Base-by-base conservation (phyloP, 2,113 vertebrate species). In the Zosterops hypoxanthus region DNA sequence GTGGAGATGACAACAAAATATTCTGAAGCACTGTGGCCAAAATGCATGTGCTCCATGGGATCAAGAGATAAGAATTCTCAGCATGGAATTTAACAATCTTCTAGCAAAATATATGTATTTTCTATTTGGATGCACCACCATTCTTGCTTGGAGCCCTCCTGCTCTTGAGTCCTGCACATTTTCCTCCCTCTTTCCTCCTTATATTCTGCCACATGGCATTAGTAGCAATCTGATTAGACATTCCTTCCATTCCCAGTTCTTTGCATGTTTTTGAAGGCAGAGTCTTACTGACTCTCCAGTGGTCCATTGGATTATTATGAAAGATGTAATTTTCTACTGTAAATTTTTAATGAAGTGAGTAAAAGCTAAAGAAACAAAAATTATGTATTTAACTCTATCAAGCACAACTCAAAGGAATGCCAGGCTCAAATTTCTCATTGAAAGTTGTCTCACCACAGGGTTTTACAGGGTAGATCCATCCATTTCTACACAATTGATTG, bases 231-330 rank as follows among this genome's bases (percentile, higher is more conserved):
- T 36, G 2, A 41, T 50, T 60, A 79, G 39, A 65, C 66, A 55
- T 65, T 85, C 18, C 39, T 86, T 83, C 55, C 33, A 23, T 33
- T 92, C 14, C 17, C 0, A 0, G 8, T 52, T 77, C 13, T 88
- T 53, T 63, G 11, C 20, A 14, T 25, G 17, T 56, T 73, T 94
- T 26, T 71, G 55, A 89, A 77, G 8, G 23, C 33, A 50, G 5
- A 33, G 21, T 25, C 42, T 73, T 59, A 47, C 8, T 44, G n/a
- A 66, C 34, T 52, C 6, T 36, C 29, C 53, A 80, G 24, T 12
- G 3, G 12, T 44, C 29, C 42, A 6, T 5, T 69, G 44, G 8
- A 4, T 44, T 79, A 14, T 59, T 44, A 52, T 0, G 0, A 41
- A 89, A 92, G 34, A 39, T 60, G 6, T 10, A 0, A 47, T 66